A percentile compares a stretch with the other conserved stretches of the same genome.
Conservation (phyloP, 92 coral and sea anemone species). For the Phenganax marumi region DNA sequence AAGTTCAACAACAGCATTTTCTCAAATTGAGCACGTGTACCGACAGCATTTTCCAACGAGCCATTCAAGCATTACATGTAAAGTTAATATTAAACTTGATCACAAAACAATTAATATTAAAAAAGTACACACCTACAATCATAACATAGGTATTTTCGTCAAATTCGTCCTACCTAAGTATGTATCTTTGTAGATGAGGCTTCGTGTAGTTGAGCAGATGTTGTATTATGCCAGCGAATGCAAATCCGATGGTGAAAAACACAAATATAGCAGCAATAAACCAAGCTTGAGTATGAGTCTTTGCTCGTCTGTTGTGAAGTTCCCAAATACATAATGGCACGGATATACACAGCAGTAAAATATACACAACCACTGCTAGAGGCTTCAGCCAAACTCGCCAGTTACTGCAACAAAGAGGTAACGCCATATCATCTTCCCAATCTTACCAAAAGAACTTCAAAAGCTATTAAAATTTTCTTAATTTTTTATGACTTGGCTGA, state of each 20-base stretch:
- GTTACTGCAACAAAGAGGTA: slow-evolving; percentile 50
- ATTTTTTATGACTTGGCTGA: slow-evolving; percentile 27
- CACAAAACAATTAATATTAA: not conserved
- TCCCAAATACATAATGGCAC: slow-evolving; percentile 86
- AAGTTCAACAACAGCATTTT: too few species aligned
- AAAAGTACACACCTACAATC: not conserved
- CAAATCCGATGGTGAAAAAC: slow-evolving; percentile 78
- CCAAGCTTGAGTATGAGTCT: slow-evolving; percentile 88
- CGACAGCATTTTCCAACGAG: not conserved
- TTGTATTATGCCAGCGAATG: slow-evolving; percentile 86
- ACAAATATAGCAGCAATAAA: slow-evolving; percentile 86
- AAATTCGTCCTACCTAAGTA: slow-evolving; percentile 61
- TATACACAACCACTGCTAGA: slow-evolving; percentile 63
- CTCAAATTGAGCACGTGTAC: too few species aligned
- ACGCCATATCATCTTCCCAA: slow-evolving; percentile 37
- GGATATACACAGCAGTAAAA: slow-evolving; percentile 74
- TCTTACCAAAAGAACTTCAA: not conserved
- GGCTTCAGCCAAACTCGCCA: slow-evolving; percentile 87
- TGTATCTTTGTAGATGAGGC: slow-evolving; percentile 84
- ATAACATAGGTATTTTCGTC: not conserved
- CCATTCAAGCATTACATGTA: not conserved
- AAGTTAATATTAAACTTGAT: not conserved
- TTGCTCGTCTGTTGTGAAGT: slow-evolving; percentile 71
- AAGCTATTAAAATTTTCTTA: slow-evolving; percentile 6
- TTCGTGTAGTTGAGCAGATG: slow-evolving; percentile 83